A percentile compares a stretch with the other conserved stretches of the same genome.
These are phyloP conservation scores for Coracias cyanogaster DNA, from an alignment of 2,797 vertebrate species.

Conservation along the genomic window DNA sequence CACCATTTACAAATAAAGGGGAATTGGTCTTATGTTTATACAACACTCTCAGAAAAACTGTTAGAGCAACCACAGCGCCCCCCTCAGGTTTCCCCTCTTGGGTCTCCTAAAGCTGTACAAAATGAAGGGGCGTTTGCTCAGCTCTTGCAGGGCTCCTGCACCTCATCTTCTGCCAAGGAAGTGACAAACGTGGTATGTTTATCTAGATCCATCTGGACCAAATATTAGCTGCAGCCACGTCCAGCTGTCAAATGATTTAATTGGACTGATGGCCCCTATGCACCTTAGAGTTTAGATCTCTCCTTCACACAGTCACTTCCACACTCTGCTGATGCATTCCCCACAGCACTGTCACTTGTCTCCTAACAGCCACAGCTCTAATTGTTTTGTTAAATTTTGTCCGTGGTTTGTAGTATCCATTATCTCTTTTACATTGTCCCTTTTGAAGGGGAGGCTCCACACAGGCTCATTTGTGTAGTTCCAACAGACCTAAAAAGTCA, in stretches of 20 bases:
- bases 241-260: background rate
- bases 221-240: background rate
- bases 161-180: background rate
- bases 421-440: background rate
- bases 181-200: background rate
- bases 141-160: background rate
- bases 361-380: background rate
- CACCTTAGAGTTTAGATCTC: background rate
- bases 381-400: conserved; percentile 32
- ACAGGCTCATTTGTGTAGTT: background rate
- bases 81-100: background rate
- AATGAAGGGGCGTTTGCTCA: background rate
- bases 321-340: accelerated
- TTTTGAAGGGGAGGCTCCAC: conserved; percentile 18
- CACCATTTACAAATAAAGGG: background rate
- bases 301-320: conserved; percentile 1
- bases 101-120: background rate
- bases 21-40: background rate
- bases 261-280: background rate
- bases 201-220: background rate
- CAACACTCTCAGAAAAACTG: background rate
- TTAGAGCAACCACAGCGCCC: background rate
- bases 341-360: background rate
- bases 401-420: background rate
- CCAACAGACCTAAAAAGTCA: conserved; percentile 54